Evolutionary conservation across 2,888 invertebrate genomes (phyloP).

Genomic region (Drosophila nr. perissopoda): DNA sequence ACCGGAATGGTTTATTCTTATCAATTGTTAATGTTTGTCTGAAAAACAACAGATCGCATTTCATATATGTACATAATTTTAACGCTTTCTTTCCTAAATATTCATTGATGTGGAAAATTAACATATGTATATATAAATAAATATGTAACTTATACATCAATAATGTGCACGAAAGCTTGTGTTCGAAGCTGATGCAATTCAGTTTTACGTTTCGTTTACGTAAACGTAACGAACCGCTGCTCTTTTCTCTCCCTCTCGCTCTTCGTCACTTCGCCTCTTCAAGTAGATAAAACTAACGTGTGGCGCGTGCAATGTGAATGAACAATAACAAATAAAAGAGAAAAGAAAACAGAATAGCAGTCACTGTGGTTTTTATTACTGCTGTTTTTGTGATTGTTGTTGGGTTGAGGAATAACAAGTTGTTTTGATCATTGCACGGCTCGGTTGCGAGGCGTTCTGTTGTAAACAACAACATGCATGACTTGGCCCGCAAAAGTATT

Average conservation of each 20-base stretch:
- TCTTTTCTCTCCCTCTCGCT: background rate
- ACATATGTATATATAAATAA: background rate
- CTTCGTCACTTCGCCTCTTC: background rate
- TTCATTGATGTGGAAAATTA: conserved; percentile 49
- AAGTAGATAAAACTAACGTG: conserved; percentile 48
- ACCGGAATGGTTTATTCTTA: conserved; percentile 43
- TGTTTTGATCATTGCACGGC: conserved; percentile 70
- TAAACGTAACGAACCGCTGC: conserved; percentile 25
- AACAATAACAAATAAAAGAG: conserved; percentile 33
- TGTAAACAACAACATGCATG: conserved; percentile 58
- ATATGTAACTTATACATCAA: conserved; percentile 4
- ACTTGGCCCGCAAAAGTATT: conserved; percentile 57
- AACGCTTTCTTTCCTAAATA: conserved; percentile 49
- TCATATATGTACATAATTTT: background rate
- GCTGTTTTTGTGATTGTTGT: conserved; percentile 27
- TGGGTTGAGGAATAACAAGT: conserved; percentile 69
- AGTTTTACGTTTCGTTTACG: conserved; percentile 51
- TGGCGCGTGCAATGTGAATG: conserved; percentile 60
- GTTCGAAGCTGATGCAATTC: conserved; percentile 55
- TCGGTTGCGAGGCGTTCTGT: conserved; percentile 48
- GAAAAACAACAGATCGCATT: conserved; percentile 26
- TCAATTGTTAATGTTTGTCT: conserved; percentile 30
- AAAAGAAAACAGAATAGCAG: conserved; percentile 40
- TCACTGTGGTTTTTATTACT: conserved; percentile 43
- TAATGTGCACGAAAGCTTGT: conserved; percentile 5